Conservation (phyloP, 2,797 vertebrate genomes). For the Phoxinus dragarum region DNA sequence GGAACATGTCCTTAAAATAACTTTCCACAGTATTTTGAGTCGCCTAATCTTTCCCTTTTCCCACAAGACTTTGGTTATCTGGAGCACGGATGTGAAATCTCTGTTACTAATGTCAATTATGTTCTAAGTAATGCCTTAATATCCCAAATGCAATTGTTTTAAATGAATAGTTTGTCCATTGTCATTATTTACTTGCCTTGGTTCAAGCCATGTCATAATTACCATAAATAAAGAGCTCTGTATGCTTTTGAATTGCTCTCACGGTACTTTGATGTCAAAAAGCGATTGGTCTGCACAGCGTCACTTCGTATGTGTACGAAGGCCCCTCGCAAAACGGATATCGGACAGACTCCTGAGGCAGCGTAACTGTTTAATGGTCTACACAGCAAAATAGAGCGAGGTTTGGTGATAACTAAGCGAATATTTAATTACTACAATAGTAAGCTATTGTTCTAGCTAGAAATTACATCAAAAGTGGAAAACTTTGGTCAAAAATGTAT, state of each 20-base stretch:
- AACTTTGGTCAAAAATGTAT: not conserved
- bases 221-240: not conserved
- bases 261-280: too few species aligned
- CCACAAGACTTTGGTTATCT: constrained; percentile 32
- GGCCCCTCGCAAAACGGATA: not conserved
- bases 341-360: not conserved
- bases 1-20: constrained; percentile 58
- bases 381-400: not conserved
- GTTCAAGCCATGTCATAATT: not conserved
- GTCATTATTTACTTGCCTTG: not conserved
- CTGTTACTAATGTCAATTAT: not conserved
- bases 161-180: not conserved
- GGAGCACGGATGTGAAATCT: constrained; percentile 41
- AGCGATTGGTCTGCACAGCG: too few species aligned
- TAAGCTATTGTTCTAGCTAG: not conserved
- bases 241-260: too few species aligned
- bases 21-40: constrained; percentile 55
- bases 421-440: not conserved
- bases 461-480: not conserved
- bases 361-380: not conserved
- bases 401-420: not conserved
- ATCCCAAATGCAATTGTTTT: not conserved
- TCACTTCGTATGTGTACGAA: too few species aligned
- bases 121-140: not conserved
- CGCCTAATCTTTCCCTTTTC: constrained; percentile 53